phyloP scores from a whole-genome alignment of 2,797 vertebrate species.

The Crocidura indochinensis region DNA sequence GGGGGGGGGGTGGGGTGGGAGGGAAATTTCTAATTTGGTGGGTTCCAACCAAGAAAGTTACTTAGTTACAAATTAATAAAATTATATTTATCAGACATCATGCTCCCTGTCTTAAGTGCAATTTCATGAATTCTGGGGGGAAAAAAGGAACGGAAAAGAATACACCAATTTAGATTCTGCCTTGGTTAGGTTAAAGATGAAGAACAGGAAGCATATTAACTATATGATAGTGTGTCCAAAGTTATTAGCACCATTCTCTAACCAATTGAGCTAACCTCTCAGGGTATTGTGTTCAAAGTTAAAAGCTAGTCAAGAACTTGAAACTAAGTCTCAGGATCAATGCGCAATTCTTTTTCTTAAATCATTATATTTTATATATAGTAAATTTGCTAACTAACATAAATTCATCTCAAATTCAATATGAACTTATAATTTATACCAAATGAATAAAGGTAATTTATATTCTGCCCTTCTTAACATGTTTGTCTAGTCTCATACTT shows the following conservation, averaged over 20 bases:
- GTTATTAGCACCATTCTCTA: too few species aligned
- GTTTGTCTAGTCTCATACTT: not conserved
- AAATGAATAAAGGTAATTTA: not conserved
- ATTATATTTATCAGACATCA: not conserved
- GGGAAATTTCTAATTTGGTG: not conserved
- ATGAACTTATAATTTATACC: not conserved
- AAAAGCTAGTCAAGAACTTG: not conserved
- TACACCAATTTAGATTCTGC: not conserved
- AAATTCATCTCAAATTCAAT: constrained; percentile 19
- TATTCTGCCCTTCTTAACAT: not conserved
- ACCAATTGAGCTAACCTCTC: too few species aligned
- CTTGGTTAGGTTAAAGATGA: not conserved
- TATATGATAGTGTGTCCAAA: not conserved
- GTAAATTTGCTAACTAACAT: constrained; percentile 24
- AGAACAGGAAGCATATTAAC: not conserved
- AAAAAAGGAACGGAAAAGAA: not conserved
- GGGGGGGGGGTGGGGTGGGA: too few species aligned
- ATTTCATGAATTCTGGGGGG: not conserved
- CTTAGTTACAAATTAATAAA: constrained; percentile 19
- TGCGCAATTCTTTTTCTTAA: constrained; percentile 9
- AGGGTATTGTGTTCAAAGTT: not conserved
- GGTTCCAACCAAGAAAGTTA: constrained; percentile 25
- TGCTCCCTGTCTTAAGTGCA: not conserved
- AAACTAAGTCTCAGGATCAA: not conserved
- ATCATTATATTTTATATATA: constrained; percentile 42